Evolutionary conservation across 2,888 invertebrate species (phyloP), one percentile per base, ranked within the genome.

Genomic region (Cetonia aurata): DNA sequence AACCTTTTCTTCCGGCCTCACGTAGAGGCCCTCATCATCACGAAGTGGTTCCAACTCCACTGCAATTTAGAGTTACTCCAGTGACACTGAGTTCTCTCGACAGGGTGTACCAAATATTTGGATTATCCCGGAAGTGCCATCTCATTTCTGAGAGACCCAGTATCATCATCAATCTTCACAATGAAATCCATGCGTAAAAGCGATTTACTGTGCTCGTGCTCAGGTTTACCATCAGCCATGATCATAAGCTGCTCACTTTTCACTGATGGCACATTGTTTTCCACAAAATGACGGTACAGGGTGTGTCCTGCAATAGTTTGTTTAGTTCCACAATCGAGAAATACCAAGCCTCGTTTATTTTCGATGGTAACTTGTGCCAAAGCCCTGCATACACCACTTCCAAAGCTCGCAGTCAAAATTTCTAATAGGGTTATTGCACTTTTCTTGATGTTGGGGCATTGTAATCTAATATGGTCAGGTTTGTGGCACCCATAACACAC

Each of bases 271-370:
- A 53, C 31, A 3, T 31, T 31, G 31, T 53, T 53, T 19, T 17
- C 6, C 12, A 53, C 3, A 31, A 53, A 12, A 15, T n/a, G n/a
- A n/a, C n/a, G n/a, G n/a, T n/a, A n/a, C n/a, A n/a, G n/a, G n/a
- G 31, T 15, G 53, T 53, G 53, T 53, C 53, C 53, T 10, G 53
- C 53, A 53, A 53, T 33, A 33, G 3, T 33, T 33, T 33, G 6
- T 33, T 33, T 33, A 3, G 33, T 6, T 33, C 33, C 33, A 17
- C 6, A 3, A 53, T 53, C 53, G 13, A 53, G 19, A 31, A 53
- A 53, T 31, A 17, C 53, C 31, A 53, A 53, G n/a, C 53, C 53
- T 53, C 13, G n/a, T 53, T 53, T 53, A 10, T 17, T 15, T 53
- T 15, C 53, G 9, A 53, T 31, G 19, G 53, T 53, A 6, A 53